Evolutionary conservation across 2,888 invertebrate genomes (phyloP).

Genomic region (Lycophotia porphyrea): DNA sequence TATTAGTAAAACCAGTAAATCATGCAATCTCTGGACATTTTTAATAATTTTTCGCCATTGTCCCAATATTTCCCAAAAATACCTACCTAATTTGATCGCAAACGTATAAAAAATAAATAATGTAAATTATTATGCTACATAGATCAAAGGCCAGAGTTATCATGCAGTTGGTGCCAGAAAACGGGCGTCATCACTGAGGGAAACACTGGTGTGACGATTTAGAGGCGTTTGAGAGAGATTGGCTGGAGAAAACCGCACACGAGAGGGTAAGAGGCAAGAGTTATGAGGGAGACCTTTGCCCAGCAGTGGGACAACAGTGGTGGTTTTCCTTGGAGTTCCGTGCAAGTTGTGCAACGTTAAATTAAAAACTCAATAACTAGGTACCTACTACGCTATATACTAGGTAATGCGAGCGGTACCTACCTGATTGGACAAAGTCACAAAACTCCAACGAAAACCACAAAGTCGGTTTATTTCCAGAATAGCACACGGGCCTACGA

Average conservation of each 20-base stretch:
- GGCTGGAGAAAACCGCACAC: not conserved
- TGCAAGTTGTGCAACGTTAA: too few species aligned
- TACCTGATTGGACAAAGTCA: not conserved
- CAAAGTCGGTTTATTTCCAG: not conserved
- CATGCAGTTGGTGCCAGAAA: too few species aligned
- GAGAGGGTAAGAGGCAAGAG: not conserved
- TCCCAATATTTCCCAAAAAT: too few species aligned
- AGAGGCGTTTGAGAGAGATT: too few species aligned
- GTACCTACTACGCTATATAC: not conserved
- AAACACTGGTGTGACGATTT: too few species aligned
- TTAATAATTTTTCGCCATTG: not conserved
- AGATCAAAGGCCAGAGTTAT: not conserved
- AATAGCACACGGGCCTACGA: not conserved
- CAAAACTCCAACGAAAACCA: not conserved
- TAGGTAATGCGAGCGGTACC: not conserved
- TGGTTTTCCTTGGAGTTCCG: not conserved
- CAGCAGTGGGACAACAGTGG: not conserved
- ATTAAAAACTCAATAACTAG: too few species aligned
- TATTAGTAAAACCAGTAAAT: not conserved
- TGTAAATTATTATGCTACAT: too few species aligned
- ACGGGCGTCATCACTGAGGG: too few species aligned
- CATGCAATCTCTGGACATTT: not conserved
- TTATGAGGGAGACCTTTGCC: not conserved
- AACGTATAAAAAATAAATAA: too few species aligned
- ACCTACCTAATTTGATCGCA: too few species aligned